Conservation (phyloP, 1,140 invertebrate species). For the Carcinoscorpius rotundicauda region DNA sequence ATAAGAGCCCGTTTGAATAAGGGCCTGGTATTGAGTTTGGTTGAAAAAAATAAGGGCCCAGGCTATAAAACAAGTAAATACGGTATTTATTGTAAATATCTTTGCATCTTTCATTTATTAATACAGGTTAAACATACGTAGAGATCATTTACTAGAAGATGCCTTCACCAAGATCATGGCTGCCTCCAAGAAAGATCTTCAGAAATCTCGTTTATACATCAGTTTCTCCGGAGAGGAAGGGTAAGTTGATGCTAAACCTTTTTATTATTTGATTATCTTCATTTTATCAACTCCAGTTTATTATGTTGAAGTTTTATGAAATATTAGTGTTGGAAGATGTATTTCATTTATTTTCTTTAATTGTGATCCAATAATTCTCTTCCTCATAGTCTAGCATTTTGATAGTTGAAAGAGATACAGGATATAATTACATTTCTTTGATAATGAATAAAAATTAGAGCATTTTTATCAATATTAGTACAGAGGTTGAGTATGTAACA, state of each 20-base stretch:
- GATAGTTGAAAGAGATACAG: too few relatives aligned
- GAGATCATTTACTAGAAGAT: constrained; percentile 88
- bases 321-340: neutral
- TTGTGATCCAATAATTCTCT: neutral
- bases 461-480: too few relatives aligned
- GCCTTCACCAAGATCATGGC: constrained; percentile 95
- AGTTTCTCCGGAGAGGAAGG: constrained; percentile 94
- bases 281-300: neutral
- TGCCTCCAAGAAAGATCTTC: constrained; percentile 85
- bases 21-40: too few relatives aligned
- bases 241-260: constrained; percentile 23
- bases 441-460: too few relatives aligned
- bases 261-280: constrained; percentile 3
- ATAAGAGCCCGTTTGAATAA: too few relatives aligned
- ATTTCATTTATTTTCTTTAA: constrained; percentile 7
- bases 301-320: too few relatives aligned
- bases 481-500: too few relatives aligned
- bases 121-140: constrained; percentile 70
- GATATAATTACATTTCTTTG: too few relatives aligned
- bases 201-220: constrained; percentile 88
- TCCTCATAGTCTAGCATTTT: too few relatives aligned
- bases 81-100: too few relatives aligned
- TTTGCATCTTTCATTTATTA: constrained; percentile 22
- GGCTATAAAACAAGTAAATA: too few relatives aligned
- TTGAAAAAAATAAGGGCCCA: too few relatives aligned